A percentile compares a stretch with the other conserved stretches of the same genome.
These are phyloP conservation scores for Drosophila melanosoma DNA, from an alignment of 2,888 invertebrate species.

Conservation along the genomic window DNA sequence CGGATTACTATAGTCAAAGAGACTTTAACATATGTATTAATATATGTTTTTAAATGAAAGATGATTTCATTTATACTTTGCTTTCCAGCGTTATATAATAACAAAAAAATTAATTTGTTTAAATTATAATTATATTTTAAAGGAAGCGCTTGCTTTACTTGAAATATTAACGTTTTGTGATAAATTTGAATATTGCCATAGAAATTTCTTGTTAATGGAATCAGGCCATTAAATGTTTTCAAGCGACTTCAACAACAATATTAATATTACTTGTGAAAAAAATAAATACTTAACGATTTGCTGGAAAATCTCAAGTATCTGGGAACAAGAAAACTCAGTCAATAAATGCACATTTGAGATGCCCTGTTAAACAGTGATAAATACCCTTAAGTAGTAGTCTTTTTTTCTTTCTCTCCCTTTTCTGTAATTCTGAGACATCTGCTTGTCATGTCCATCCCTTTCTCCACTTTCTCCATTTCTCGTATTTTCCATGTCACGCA, in stretches of 20 bases:
- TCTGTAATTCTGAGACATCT: background rate
- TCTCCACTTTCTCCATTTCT: background rate
- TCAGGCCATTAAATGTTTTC: background rate
- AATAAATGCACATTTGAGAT: conserved; percentile 7
- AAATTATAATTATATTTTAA: background rate
- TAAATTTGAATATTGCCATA: background rate
- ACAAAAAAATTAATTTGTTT: background rate
- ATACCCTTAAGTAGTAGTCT: background rate
- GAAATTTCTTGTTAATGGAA: background rate
- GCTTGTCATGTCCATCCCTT: background rate
- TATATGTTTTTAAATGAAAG: background rate
- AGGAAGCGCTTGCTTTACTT: background rate
- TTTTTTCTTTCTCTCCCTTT: conserved; percentile 16
- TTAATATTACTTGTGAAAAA: background rate
- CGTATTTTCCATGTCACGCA: conserved; percentile 16
- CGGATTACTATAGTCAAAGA: background rate
- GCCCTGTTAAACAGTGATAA: background rate
- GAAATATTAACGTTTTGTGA: background rate
- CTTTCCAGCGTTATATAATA: background rate
- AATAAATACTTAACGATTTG: background rate
- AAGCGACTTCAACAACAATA: background rate
- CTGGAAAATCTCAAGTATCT: background rate
- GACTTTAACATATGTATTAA: no score
- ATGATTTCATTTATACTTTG: background rate
- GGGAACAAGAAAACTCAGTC: background rate